Evolutionary conservation across 2,113 vertebrate genomes (phyloP), one percentile per base, ranked within the genome.

Genomic region (Casuarius casuarius): DNA sequence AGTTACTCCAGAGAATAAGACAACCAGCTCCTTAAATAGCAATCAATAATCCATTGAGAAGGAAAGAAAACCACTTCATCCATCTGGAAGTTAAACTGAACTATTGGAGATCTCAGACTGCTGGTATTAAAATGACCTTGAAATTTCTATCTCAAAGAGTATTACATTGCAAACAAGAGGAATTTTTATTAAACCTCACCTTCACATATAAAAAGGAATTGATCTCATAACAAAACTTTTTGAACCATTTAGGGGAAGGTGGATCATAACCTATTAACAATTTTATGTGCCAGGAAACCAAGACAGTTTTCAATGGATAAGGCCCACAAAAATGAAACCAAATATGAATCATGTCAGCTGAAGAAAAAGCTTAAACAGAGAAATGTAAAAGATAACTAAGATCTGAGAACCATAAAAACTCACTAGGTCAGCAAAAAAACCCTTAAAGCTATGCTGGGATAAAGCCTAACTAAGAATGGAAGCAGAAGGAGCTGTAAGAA

Each of bases 81-180:
- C 48, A 72, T 46, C 56, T 75, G 61, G 42, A 82, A 82, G 51
- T 59, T n/a, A 71, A 87, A 52, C 35, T 81, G 46, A 91, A 54
- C 38, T 93, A 68, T 31, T 76, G 38, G 19, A 91, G 42, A 74
- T 17, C 44, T 87, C 52, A 48, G n/a, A 62, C 14, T 83, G 48
- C 28, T 62, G 83, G 49, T 28, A 85, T 52, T 83, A 93, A 79
- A 88, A 76, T 7, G 13, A 92, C 77, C 73, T 80, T 80, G 75
- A 92, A 95, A 92, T 88, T 88, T 90, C 52, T 90, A 52, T 90
- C 75, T 94, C 65, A 78, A 22, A 91, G 26, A 4, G 28, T 65
- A 90, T 72, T 78, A 82, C 56, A 76, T 35, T 67, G 58, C 48
- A 90, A 33, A 35, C 8, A 63, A 87, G 65, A 91, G 10, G 29